phyloP scores from a whole-genome alignment of 2,797 vertebrate species.

The Manis javanica region DNA sequence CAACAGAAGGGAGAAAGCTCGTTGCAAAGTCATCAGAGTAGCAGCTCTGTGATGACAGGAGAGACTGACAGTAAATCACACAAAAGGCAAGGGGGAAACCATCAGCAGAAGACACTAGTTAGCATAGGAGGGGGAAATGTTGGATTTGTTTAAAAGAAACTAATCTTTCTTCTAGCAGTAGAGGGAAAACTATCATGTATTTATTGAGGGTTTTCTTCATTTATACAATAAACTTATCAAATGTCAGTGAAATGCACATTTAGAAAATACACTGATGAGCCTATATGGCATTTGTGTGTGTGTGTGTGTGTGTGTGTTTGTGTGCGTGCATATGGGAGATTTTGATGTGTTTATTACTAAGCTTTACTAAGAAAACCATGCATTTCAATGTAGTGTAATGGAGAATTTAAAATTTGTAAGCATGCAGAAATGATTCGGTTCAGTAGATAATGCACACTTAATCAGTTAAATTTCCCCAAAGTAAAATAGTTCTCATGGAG shows the following conservation, averaged over 20 bases:
- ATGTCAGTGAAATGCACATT: neutral
- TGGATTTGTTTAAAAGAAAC: neutral
- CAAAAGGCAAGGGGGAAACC: neutral
- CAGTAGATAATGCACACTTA: neutral
- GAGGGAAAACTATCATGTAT: neutral
- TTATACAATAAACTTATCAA: neutral
- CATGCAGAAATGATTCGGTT: conserved; percentile 34
- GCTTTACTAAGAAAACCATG: neutral
- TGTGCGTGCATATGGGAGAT: neutral
- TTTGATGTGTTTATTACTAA: conserved; percentile 18
- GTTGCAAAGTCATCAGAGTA: neutral
- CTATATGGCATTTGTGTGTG: neutral
- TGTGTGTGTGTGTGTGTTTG: neutral
- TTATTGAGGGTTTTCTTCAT: neutral
- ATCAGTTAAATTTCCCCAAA: conserved; percentile 50
- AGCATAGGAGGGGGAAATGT: neutral
- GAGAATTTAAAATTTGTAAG: neutral
- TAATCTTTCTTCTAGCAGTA: neutral
- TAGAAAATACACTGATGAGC: neutral
- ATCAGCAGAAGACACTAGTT: neutral
- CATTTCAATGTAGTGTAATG: neutral
- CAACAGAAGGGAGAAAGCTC: neutral
- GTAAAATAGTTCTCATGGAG: conserved; percentile 58
- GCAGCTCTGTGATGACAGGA: neutral
- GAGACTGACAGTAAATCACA: neutral